Conservation (phyloP, 2,797 vertebrate genomes). For the Intellagama lesueurii region DNA sequence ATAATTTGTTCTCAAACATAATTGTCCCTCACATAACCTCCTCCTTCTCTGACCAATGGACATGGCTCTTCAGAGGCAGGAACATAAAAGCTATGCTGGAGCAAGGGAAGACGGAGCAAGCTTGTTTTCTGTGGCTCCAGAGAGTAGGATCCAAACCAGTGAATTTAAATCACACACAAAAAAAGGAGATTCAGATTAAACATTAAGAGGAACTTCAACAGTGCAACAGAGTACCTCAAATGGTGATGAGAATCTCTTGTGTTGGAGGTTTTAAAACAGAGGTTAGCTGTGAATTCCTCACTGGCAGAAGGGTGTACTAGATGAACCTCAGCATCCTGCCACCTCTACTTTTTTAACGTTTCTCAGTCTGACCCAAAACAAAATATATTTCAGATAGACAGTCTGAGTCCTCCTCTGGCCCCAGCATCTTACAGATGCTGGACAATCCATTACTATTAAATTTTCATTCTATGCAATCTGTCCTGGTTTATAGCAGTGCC, state of each 20-base stretch:
- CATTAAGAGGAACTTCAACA: too few relatives aligned
- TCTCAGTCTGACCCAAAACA: not conserved
- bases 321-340: too few relatives aligned
- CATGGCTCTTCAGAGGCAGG: not conserved
- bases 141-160: too few relatives aligned
- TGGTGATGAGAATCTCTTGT: too few relatives aligned
- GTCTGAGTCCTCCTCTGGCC: not conserved
- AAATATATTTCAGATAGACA: not conserved
- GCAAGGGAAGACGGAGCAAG: not conserved
- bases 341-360: too few relatives aligned
- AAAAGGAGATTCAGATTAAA: too few relatives aligned
- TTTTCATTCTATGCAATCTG: not conserved
- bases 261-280: too few relatives aligned
- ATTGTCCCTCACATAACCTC: not conserved
- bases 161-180: too few relatives aligned
- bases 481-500: not conserved
- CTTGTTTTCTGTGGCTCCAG: too few relatives aligned
- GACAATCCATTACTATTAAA: not conserved
- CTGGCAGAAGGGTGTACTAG: too few relatives aligned
- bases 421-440: not conserved
- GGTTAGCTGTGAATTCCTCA: too few relatives aligned
- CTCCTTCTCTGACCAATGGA: not conserved
- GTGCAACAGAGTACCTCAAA: too few relatives aligned
- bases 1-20: not conserved
- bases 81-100: not conserved